phyloP scores from a whole-genome alignment of 2,113 vertebrate species.

The Mormoops blainvillei region DNA sequence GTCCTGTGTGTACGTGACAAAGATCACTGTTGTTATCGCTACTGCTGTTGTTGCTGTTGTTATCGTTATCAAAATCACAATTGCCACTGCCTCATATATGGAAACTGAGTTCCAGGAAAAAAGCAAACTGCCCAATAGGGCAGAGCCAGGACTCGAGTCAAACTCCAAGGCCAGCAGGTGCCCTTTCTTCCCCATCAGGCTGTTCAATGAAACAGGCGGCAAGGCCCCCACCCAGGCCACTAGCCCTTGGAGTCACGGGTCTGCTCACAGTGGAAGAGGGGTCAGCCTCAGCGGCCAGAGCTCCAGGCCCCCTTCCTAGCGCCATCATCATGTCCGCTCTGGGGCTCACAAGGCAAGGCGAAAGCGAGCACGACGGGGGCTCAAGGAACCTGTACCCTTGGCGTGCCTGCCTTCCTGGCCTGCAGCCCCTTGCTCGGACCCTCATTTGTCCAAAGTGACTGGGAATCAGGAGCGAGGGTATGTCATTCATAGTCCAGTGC shows the following conservation, averaged over 20 bases:
- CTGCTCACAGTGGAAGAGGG: background rate
- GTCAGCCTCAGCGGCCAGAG: background rate
- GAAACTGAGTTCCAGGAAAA: background rate
- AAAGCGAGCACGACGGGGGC: background rate
- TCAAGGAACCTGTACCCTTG: slow-evolving; percentile 41
- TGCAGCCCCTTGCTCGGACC: background rate
- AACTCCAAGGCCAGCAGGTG: background rate
- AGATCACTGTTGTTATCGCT: too few species aligned
- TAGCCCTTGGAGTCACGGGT: background rate
- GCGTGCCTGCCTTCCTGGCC: background rate
- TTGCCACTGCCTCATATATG: background rate
- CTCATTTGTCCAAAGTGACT: background rate
- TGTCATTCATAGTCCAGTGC: slow-evolving; percentile 52
- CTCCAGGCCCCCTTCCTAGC: background rate
- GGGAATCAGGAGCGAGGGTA: background rate
- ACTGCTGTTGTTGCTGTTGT: fast-evolving
- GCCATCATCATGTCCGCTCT: fast-evolving
- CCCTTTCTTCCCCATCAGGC: background rate
- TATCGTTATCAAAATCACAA: background rate
- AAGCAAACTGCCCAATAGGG: background rate
- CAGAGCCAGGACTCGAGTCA: background rate
- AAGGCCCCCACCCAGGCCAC: background rate
- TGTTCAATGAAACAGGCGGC: background rate
- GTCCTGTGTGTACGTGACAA: fast-evolving
- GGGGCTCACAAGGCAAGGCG: background rate